Evolutionary conservation across 1,140 invertebrate genomes (phyloP).

Genomic region (Atopsyche davidsoni): DNA sequence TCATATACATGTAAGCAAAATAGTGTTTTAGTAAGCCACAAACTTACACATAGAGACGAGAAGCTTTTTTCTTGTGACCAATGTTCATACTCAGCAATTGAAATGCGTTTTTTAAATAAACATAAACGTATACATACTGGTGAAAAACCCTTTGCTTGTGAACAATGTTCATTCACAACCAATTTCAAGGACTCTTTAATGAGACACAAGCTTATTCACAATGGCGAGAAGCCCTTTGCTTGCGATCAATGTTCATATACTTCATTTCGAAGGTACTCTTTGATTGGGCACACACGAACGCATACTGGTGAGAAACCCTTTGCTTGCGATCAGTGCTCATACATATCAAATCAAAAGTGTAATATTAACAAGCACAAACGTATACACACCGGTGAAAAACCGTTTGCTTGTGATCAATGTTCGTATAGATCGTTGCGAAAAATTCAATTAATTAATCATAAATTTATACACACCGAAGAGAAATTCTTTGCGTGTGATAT

Average conservation of each 20-base stretch:
- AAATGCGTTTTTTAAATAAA: constrained; percentile 33
- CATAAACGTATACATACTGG: constrained; percentile 39
- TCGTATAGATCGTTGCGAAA: no score
- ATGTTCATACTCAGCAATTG: no score
- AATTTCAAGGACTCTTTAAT: constrained; percentile 5
- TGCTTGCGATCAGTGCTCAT: constrained; percentile 4
- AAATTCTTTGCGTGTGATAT: no score
- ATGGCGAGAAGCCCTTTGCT: constrained; percentile 3
- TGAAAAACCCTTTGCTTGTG: constrained; percentile 37
- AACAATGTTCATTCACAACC: constrained; percentile 31
- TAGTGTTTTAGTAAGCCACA: no score
- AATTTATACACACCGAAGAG: no score
- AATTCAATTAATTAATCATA: no score
- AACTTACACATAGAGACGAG: no score
- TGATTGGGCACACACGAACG: constrained; percentile 8
- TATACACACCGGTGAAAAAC: constrained; percentile 51
- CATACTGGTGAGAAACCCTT: background rate
- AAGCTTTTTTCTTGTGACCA: no score
- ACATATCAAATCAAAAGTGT: constrained; percentile 2
- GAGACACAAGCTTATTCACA: constrained; percentile 22
- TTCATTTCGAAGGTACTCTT: background rate
- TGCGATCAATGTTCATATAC: constrained; percentile 1
- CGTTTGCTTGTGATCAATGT: constrained; percentile 47
- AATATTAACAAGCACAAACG: constrained; percentile 47
- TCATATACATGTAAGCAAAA: no score